These are phyloP conservation scores for Eilema sororculum DNA, from an alignment of 2,888 invertebrate genomes.

Conservation along the genomic window DNA sequence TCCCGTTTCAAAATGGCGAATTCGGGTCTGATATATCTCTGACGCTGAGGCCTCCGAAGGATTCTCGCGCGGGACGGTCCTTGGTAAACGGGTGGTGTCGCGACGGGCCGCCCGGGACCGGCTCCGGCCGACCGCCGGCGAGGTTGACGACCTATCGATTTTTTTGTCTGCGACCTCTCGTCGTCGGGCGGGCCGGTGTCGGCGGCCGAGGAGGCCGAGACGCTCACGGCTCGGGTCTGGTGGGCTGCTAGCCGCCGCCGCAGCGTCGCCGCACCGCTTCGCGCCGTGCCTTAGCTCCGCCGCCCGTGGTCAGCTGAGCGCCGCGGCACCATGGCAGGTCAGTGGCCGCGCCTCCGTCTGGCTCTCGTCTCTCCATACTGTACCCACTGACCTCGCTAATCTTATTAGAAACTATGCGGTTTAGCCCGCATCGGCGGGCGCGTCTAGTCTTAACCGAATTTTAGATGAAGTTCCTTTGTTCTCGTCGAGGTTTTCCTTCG, in stretches of 20 bases:
- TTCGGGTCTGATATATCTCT: constrained; percentile 67
- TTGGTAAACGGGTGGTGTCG: constrained; percentile 59
- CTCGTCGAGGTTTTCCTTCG: constrained; percentile 34
- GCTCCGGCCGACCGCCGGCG: constrained; percentile 75
- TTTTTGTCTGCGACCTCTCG: constrained; percentile 85
- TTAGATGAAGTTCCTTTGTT: constrained; percentile 61
- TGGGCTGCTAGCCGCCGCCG: constrained; percentile 48
- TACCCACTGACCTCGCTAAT: constrained; percentile 54
- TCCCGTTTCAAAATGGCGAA: constrained; percentile 87
- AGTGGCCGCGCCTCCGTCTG: constrained; percentile 63
- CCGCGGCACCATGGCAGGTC: constrained; percentile 67
- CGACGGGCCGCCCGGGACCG: constrained; percentile 73
- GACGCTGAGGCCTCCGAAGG: constrained; percentile 50
- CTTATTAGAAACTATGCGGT: constrained; percentile 33
- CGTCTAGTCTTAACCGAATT: constrained; percentile 26
- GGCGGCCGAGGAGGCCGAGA: constrained; percentile 67
- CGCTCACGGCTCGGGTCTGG: constrained; percentile 53
- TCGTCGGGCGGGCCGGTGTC: constrained; percentile 75
- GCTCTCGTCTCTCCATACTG: constrained; percentile 48
- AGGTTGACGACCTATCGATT: constrained; percentile 87
- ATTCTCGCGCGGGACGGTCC: constrained; percentile 51
- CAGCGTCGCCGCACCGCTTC: constrained; percentile 43
- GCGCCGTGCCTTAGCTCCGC: constrained; percentile 49
- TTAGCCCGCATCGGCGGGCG: constrained; percentile 22
- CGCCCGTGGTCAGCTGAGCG: constrained; percentile 64